A percentile compares a stretch with the other conserved stretches of the same genome.
Evolutionary conservation across 2,113 vertebrate genomes (phyloP).

Genomic region (Trogon surrucura): DNA sequence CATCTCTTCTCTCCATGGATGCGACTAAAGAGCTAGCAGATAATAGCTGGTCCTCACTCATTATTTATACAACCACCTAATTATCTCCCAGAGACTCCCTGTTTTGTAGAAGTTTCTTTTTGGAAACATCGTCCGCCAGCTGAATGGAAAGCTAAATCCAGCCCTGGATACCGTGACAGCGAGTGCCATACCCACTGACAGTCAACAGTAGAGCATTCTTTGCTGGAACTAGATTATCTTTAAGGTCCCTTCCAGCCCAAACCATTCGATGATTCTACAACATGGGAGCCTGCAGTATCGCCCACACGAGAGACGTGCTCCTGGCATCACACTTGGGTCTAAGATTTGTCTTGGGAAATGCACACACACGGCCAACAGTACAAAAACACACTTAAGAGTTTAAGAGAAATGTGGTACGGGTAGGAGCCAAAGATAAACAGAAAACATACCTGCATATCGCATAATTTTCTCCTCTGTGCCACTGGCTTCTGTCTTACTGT

Average conservation of each 20-base stretch:
- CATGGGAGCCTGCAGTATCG: rapidly evolving
- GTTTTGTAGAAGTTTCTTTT: conserved; percentile 41
- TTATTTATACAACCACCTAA: conserved; percentile 64
- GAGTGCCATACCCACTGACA: not conserved
- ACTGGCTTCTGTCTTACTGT: not conserved
- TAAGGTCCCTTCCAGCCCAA: too few relatives aligned
- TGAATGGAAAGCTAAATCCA: conserved; percentile 15
- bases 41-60: conserved; percentile 46
- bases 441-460: not conserved
- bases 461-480: not conserved
- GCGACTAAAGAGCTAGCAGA: conserved; percentile 26
- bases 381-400: not conserved
- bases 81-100: conserved; percentile 46
- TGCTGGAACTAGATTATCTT: not conserved
- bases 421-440: not conserved
- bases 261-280: not conserved
- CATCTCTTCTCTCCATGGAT: conserved; percentile 44
- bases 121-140: not conserved
- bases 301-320: rapidly evolving
- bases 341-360: not conserved
- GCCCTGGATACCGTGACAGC: not conserved
- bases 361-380: not conserved
- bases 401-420: not conserved
- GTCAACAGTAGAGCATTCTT: not conserved
- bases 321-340: not conserved